Base-by-base conservation (phyloP, 2,888 invertebrate genomes). In the Nematopogon swammerdamellus region DNA sequence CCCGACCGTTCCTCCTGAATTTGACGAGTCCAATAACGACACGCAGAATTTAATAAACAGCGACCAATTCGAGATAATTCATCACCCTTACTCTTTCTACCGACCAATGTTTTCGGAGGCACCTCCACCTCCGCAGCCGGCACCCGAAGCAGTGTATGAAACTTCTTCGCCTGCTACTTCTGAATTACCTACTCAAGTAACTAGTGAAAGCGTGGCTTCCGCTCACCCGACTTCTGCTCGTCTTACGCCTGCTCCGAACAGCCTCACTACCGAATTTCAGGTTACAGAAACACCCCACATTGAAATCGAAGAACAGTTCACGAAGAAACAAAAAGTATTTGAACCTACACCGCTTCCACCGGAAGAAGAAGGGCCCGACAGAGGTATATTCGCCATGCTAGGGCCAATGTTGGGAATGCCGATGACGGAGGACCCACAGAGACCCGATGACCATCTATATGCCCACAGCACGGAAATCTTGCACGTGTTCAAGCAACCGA, bases 351-450 rank as follows among this genome's bases (percentile, higher is more conserved):
- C 59, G 50, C 53, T 19, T 53, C 61, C 16, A 51, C 57, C 44
- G 52, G 60, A 48, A 58, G 55, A 10, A 52, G 61, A 2, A 65
- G 60, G 50, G 51, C 62, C 43, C 65, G 67, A 53, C 61, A 61
- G 46, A 67, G 59, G 14, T 54, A 53, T 70, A 48, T 63, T 74
- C 42, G 72, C 70, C 53, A 79, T 80, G 79, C 57, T 79, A 16
- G 65, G 64, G 19, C 68, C 74, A 4, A 77, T 80, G 79, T 68
- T 77, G 67, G 64, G 71, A 14, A 79, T 80, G 79, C 79, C 79
- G 17, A 63, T 79, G 57, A 60, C 64, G 1, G 68, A 70, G 44
- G 75, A 68, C 16, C 67, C 72, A 11, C 70, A 77, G 8, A 64
- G 72, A 51, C 68, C 63, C 1, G 75, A 75, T 63, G 77, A 79